A percentile compares a stretch with the other conserved stretches of the same genome.
These are phyloP conservation scores for Acleris literana DNA, from an alignment of 2,888 invertebrate genomes.

Conservation along the genomic window DNA sequence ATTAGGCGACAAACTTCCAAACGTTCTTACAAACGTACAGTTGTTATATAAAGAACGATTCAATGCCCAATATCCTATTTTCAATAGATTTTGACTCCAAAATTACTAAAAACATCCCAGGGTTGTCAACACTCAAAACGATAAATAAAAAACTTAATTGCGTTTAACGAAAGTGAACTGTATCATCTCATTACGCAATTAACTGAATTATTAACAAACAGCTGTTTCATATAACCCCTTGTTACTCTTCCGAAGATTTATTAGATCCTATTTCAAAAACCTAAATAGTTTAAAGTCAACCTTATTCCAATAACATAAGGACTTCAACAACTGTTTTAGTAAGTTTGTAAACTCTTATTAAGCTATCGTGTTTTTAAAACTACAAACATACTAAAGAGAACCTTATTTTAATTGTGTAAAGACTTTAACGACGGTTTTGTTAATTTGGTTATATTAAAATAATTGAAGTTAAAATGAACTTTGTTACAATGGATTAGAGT, in stretches of 20 bases:
- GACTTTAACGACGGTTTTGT: neutral
- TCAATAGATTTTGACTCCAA: too few species aligned
- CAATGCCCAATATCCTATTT: too few species aligned
- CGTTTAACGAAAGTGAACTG: conserved; percentile 7
- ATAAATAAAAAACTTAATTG: conserved; percentile 27
- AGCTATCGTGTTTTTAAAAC: neutral
- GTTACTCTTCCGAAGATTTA: conserved; percentile 30
- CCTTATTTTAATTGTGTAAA: neutral
- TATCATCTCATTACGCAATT: conserved; percentile 46
- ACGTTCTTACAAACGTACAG: too few species aligned
- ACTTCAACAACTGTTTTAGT: neutral
- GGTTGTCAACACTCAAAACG: conserved; percentile 10
- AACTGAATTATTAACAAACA: conserved; percentile 41
- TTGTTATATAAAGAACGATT: too few species aligned
- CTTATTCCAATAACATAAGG: neutral
- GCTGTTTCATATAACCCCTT: conserved; percentile 42
- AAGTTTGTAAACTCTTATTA: neutral
- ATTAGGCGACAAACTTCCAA: too few species aligned
- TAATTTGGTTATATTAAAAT: neutral
- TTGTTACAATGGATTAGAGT: neutral
- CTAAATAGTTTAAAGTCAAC: neutral
- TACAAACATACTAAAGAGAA: neutral
- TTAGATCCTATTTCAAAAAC: conserved; percentile 9
- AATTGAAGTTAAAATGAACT: conserved; percentile 7
- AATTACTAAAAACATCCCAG: neutral